Percentiles rank a stretch among this genome's conserved stretches.
phyloP scores from a whole-genome alignment of 2,113 vertebrate species.

The Cisticola juncidis region DNA sequence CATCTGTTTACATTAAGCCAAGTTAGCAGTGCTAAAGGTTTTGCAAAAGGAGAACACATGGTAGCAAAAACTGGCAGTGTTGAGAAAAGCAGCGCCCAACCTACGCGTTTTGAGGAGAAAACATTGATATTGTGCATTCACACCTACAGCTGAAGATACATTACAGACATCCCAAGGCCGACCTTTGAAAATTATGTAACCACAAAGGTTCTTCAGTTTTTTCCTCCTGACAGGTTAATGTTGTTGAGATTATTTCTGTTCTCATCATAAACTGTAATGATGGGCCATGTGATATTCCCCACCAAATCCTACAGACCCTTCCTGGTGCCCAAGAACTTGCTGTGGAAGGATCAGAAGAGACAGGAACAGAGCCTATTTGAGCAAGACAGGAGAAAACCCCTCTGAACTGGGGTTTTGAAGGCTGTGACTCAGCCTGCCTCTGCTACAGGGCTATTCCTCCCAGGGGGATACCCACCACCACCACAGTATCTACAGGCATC shows the following conservation, averaged over 20 bases:
- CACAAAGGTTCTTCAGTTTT: not conserved
- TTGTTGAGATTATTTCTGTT: not conserved
- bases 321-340: not conserved
- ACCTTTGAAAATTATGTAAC: constrained; percentile 11
- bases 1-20: constrained; percentile 41
- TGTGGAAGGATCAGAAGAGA: not conserved
- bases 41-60: constrained; percentile 51
- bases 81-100: not conserved
- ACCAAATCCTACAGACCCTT: not conserved
- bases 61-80: constrained; percentile 27
- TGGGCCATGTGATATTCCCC: not conserved
- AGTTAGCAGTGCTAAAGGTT: constrained; percentile 36
- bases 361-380: not conserved
- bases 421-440: not conserved
- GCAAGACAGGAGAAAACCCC: not conserved
- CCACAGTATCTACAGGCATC: not conserved
- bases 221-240: not conserved
- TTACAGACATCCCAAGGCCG: not conserved
- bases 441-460: not conserved
- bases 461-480: not conserved
- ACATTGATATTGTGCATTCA: constrained; percentile 1
- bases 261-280: not conserved
- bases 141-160: constrained; percentile 5
- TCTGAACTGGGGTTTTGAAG: not conserved
- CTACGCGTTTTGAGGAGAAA: constrained; percentile 13